Evolutionary conservation across 2,113 vertebrate genomes (phyloP), one percentile per base, ranked within the genome.

Genomic region (Cyphomyrus discorhynchus): DNA sequence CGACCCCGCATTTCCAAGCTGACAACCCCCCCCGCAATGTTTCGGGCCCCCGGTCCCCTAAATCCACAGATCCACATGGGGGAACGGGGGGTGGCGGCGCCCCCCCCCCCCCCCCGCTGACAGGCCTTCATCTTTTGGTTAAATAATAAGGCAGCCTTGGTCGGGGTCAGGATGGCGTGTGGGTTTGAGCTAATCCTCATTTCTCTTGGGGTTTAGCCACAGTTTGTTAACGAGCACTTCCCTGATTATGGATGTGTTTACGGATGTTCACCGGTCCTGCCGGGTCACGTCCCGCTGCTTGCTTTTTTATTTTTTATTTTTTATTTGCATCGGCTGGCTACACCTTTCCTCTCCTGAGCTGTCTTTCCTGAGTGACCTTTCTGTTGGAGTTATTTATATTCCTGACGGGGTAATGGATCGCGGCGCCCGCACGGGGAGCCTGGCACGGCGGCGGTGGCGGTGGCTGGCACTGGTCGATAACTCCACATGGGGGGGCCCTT

Each of bases 351-450:
- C 35, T 27, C 8, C 70, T 46, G 47, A 24, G 49, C n/a, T 35
- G 19, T 50, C n/a, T 49, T 50, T 47, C 46, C 88, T 88, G 88
- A 49, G n/a, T 53, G 70, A 89, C 70, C 70, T 89, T 89, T 89
- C 80, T 50, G 27, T 83, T 21, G 35, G 49, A 82, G 49, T 83
- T 21, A 82, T 89, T 82, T 82, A 80, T 82, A 89, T 89, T 89
- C 46, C 74, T 56, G 88, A 39, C 7, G 49, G 74, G 70, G 24
- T 52, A 56, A 77, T 77, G 66, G 70, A 24, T 80, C 4, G 27
- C 2, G n/a, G 19, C 19, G 27, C 31, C n/a, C 27, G 15, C 11
- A 47, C 31, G 9, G 50, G 58, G 31, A 35, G 88, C 45, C 46
- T 24, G n/a, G 3, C 42, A 15, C 5, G n/a, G 56, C 1, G 58